Evolutionary conservation across 2,113 vertebrate genomes (phyloP).

Genomic region (pig (Sus scrofa)): DNA sequence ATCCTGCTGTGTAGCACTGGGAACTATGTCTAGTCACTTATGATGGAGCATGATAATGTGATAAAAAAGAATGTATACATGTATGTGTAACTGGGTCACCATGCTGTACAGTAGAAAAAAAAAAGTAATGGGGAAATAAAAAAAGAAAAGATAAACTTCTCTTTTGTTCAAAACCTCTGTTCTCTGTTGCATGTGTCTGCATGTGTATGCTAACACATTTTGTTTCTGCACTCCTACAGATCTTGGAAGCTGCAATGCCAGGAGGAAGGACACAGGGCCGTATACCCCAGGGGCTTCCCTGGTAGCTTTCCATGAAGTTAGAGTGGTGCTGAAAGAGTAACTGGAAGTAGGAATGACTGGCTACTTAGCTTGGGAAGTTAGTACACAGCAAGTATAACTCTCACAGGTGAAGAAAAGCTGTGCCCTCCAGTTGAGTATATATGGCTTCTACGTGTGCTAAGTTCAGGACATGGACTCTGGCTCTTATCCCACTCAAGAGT

Average conservation of each 20-base stretch:
- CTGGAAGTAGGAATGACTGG: neutral
- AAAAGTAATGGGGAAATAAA: no score
- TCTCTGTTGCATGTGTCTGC: neutral
- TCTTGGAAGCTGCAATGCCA: neutral
- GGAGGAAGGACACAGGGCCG: neutral
- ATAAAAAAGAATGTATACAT: no score
- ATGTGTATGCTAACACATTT: neutral
- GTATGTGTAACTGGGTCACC: no score
- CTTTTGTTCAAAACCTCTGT: constrained; percentile 14
- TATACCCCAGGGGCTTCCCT: neutral
- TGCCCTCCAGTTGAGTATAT: neutral
- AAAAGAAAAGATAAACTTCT: neutral
- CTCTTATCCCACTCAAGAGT: neutral
- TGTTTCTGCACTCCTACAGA: neutral
- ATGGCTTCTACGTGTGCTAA: neutral
- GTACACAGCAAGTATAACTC: neutral
- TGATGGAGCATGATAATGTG: no score
- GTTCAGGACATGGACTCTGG: neutral
- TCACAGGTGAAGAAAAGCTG: neutral
- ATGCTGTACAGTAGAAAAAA: no score
- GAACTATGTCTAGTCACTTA: no score
- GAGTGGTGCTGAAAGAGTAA: neutral
- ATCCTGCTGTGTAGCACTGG: no score
- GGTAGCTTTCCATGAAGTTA: neutral
- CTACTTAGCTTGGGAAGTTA: neutral